Percentiles rank a stretch among this genome's conserved stretches.
Evolutionary conservation across 37 sponge, comb jelly and placozoan species (phyloP).

Genomic region (Amphimedon queenslandica): DNA sequence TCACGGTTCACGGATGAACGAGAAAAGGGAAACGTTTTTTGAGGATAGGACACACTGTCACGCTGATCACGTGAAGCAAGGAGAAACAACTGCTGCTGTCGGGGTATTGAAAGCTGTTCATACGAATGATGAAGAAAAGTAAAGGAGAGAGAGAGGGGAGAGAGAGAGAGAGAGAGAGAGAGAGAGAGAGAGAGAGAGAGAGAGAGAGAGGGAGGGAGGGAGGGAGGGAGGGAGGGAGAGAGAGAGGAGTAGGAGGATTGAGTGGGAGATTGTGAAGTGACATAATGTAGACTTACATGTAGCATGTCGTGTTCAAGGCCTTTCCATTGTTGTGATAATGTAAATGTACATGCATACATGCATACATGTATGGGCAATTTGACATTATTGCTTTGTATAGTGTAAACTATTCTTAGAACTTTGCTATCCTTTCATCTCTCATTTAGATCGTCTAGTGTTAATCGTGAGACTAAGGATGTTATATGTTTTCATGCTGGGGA

Average conservation of each 20-base stretch:
- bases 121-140: constrained; percentile 25
- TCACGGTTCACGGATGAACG: constrained; percentile 42
- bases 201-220: constrained; percentile 6
- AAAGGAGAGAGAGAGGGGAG: no score
- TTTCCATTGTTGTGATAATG: background rate
- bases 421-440: no score
- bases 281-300: no score
- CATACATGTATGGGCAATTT: no score
- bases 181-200: background rate
- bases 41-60: constrained; percentile 93
- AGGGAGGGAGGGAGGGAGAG: constrained; percentile 10
- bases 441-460: no score
- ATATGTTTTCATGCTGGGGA: constrained; percentile 88
- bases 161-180: constrained; percentile 25
- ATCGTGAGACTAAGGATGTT: constrained; percentile 78
- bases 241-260: background rate
- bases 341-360: no score
- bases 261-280: background rate
- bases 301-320: no score
- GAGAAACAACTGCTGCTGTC: constrained; percentile 91
- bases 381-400: no score
- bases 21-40: constrained; percentile 83
- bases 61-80: constrained; percentile 85
- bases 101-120: constrained; percentile 85
- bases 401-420: no score